Percentiles rank a stretch among this genome's conserved stretches.
phyloP scores from a whole-genome alignment of 1,140 invertebrate genomes.

The Halyomorpha halys region DNA sequence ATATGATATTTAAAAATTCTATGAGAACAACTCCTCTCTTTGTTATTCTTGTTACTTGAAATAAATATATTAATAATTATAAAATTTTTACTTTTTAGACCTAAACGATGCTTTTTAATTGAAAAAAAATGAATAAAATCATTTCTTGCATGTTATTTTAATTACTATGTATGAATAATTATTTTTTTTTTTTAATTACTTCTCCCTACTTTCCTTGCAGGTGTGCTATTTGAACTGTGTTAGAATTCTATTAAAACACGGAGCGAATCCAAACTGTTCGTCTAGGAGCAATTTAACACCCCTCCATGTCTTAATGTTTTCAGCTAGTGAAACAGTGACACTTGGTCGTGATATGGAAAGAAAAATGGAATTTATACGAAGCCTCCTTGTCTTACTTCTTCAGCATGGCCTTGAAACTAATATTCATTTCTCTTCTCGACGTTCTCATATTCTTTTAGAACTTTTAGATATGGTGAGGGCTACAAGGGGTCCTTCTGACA shows the following conservation, averaged over 20 bases:
- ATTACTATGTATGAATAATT: too few species aligned
- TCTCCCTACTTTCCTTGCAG: conserved; percentile 35
- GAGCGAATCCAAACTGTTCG: conserved; percentile 62
- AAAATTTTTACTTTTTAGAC: too few species aligned
- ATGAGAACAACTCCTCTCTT: too few species aligned
- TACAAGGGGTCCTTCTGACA: conserved; percentile 50
- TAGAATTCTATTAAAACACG: conserved; percentile 52
- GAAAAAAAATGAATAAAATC: too few species aligned
- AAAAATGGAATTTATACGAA: conserved; percentile 54
- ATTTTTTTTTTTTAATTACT: too few species aligned
- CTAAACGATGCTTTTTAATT: too few species aligned
- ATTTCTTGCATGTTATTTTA: too few species aligned
- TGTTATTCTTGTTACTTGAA: too few species aligned
- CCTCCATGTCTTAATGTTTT: conserved; percentile 60
- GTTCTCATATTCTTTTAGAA: conserved; percentile 55
- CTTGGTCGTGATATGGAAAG: conserved; percentile 44
- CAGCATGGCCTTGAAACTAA: conserved; percentile 60
- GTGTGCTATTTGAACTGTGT: conserved; percentile 65
- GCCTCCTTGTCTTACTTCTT: conserved; percentile 53
- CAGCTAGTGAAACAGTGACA: conserved; percentile 54
- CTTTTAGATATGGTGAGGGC: conserved; percentile 60
- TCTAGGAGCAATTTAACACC: conserved; percentile 58
- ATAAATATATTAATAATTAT: too few species aligned
- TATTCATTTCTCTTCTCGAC: conserved; percentile 40
- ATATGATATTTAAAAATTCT: too few species aligned